Conservation (phyloP, 2,113 vertebrate species). For the Eulemur macaco region DNA sequence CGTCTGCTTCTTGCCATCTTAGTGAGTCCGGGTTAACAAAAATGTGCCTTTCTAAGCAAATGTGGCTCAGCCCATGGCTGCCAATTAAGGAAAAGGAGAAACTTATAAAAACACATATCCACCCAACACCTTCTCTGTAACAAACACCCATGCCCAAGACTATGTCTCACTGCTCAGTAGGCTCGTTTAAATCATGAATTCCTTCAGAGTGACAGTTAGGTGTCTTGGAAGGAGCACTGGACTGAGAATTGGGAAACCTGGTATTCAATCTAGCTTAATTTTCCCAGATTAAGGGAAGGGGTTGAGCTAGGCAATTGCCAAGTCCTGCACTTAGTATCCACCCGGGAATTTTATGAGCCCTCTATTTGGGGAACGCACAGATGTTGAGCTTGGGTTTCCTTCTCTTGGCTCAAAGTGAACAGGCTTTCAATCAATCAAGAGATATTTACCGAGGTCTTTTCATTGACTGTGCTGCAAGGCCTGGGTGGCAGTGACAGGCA, state of each 20-base stretch:
- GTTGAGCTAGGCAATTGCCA: not conserved
- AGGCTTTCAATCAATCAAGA: not conserved
- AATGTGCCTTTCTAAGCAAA: not conserved
- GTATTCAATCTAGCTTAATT: not conserved
- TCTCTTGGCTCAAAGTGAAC: not conserved
- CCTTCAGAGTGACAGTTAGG: not conserved
- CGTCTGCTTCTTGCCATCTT: not conserved
- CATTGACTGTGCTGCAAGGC: not conserved
- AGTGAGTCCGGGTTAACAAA: not conserved
- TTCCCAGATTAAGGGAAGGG: not conserved
- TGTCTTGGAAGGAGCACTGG: not conserved
- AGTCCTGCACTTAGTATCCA: not conserved
- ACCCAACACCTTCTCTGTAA: not conserved
- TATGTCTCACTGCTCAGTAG: not conserved
- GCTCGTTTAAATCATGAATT: not conserved
- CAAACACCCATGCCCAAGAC: fast-evolving
- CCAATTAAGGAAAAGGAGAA: not conserved
- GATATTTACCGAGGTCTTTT: not conserved
- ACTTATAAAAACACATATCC: not conserved
- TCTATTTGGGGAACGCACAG: not conserved
- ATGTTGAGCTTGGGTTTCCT: not conserved
- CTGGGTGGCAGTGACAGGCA: not conserved
- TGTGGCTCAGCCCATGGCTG: not conserved
- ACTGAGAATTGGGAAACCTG: not conserved
- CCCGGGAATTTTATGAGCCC: not conserved